These are phyloP conservation scores for Xenopus petersii DNA, from an alignment of 2,797 vertebrate species.

Conservation along the genomic window DNA sequence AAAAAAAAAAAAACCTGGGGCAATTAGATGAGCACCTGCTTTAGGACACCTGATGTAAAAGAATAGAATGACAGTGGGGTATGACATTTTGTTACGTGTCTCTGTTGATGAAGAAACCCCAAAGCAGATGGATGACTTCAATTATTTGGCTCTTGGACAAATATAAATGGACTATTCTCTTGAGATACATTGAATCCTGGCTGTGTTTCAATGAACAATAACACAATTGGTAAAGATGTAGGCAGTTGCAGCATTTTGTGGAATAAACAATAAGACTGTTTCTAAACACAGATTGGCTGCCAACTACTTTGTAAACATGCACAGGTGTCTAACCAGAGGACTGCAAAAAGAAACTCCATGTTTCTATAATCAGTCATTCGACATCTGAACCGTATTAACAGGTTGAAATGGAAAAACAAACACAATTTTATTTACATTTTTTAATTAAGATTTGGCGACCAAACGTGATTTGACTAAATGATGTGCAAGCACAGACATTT, in stretches of 20 bases:
- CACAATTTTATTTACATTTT: neutral
- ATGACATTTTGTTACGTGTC: constrained; percentile 45
- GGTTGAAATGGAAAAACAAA: neutral
- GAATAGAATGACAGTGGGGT: constrained; percentile 31
- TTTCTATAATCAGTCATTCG: neutral
- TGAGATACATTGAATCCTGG: constrained; percentile 20
- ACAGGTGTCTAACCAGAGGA: constrained; percentile 12
- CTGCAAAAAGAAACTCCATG: constrained; percentile 1
- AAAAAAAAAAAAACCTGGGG: constrained; percentile 3
- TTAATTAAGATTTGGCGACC: neutral
- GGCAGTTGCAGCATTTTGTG: constrained; percentile 7
- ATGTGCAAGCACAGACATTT: no score
- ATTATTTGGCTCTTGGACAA: constrained; percentile 46
- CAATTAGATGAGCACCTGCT: constrained; percentile 45
- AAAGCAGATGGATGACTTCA: constrained; percentile 42
- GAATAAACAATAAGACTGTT: constrained; percentile 10
- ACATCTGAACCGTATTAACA: neutral
- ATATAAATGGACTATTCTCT: constrained; percentile 33
- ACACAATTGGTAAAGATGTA: constrained; percentile 27
- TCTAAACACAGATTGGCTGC: constrained; percentile 10
- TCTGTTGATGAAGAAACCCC: constrained; percentile 32
- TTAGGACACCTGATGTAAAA: constrained; percentile 31
- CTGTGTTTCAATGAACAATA: constrained; percentile 27
- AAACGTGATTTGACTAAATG: neutral
- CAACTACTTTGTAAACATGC: neutral